Base-by-base conservation (phyloP, 2,113 vertebrate species). In the Ariopsis seemanni region DNA sequence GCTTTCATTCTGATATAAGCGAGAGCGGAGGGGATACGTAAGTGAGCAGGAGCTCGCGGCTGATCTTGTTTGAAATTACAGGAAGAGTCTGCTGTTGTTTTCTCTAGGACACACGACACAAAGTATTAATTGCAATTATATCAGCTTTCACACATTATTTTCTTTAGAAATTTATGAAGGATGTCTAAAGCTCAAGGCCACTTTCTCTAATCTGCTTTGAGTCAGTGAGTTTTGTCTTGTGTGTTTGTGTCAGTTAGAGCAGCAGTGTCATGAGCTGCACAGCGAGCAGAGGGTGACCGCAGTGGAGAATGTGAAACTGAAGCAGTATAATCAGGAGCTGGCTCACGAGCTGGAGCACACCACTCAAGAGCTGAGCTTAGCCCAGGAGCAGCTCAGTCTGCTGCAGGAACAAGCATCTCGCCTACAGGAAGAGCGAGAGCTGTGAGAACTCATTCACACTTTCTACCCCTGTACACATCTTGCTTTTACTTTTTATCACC, bases 281-380 rank as follows among this genome's bases (percentile, higher is more conserved):
- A 95, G 93, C 4, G 96, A 97, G 85, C 96, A 97, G 88, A 95
- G 95, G 0, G 95, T 95, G 89, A 97, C 96, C 71, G 96, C 94
- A 87, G 95, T 94, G 27, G 96, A 98, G 93, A 99, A 99, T 4
- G 94, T 95, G 88, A 97, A 96, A 89, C 94, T 99, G 88, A 97
- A 95, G 78, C 90, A 96, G 87, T 97, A 94, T 0, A 99, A 99
- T 82, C 95, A 95, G 52, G 97, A 98, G 89, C 92, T 99, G 82
- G 92, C 92, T 6, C 91, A n/a, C 20, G 96, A 98, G 65, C 93
- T 99, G 91, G 96, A 97, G 22, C 91, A 91, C 84, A 96, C 95
- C 0, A 93, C 94, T 25, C 93, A 91, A 0, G 96, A 98, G 81
- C 94, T 99, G 52, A 86, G 79, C 6, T 83, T 94, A 0, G 94